Conservation (phyloP, 2,113 vertebrate species). For the Dicentrarchus labrax region DNA sequence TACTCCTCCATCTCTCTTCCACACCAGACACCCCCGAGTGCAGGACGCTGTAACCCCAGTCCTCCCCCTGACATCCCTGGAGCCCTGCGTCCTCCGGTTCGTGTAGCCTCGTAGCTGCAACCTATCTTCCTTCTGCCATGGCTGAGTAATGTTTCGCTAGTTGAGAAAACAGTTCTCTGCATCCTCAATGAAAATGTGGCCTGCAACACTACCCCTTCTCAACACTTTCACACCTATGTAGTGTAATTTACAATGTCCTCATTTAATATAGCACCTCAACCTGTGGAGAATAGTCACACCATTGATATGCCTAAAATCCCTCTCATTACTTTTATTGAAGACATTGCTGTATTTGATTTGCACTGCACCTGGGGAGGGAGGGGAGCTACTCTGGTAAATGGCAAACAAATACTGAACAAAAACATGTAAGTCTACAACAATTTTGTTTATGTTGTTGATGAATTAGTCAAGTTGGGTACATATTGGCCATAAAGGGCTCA, state of each 20-base stretch:
- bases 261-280: conserved; percentile 18
- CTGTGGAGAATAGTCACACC: conserved; percentile 4
- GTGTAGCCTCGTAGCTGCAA: conserved; percentile 28
- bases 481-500: background rate
- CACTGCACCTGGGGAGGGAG: background rate
- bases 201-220: background rate
- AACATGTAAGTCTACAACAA: background rate
- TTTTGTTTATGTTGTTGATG: background rate
- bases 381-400: background rate
- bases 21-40: conserved; percentile 38
- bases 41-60: conserved; percentile 44
- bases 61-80: conserved; percentile 35
- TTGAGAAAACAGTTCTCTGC: conserved; percentile 31
- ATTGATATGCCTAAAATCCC: background rate
- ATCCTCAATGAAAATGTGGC: conserved; percentile 31
- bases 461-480: background rate
- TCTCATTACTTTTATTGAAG: conserved; percentile 7
- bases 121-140: conserved; percentile 49
- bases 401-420: background rate
- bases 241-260: conserved; percentile 36
- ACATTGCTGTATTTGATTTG: conserved; percentile 12
- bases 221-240: conserved; percentile 29
- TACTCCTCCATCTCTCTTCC: conserved; percentile 58
- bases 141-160: conserved; percentile 53
- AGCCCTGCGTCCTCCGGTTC: conserved; percentile 40